Base-by-base conservation (phyloP, 1,140 invertebrate species). In the Andricus grossulariae region DNA sequence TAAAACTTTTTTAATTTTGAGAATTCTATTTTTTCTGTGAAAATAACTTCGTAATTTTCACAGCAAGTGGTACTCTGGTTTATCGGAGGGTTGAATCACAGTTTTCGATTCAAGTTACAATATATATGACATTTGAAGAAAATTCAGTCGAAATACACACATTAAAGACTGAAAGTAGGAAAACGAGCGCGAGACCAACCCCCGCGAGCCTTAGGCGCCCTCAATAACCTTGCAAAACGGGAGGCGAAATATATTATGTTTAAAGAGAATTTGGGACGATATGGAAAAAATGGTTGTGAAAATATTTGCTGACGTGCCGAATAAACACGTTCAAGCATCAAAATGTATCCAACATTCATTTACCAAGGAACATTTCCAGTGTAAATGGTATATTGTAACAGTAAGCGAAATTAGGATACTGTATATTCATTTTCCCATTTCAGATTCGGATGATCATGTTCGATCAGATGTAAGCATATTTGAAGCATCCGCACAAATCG, bases 381-480 rank as follows among this genome's bases (percentile, higher is more conserved):
- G 93, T 19, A 93, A 94, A 80, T 93, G 94, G 71, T 95, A 94
- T 88, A 94, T 98, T 79, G 94, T 97, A 18, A 98, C 98, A n/a
- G 94, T 99, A 2, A 99, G 99, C 91, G 98, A 99, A 91, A 90
- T 97, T 1, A 92, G 98, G 39, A 95, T 94, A 76, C 91, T 99
- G 18, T 95, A 95, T 79, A 94, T 99, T 2, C 94, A 94, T 60
- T 99, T 99, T 92, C 97, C 97, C 0, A 95, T 97, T 75, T 97
- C 97, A 18, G 98, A 99, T 89, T 91, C 97, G 3, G 94, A 94
- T 32, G 88, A 95, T 73, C 93, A 96, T 88, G 99, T 98, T 85
- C 95, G 96, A 89, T 94, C 96, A 72, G 93, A 93, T 87, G 97
- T 98, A 93, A 94, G 94, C 93, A 71, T 74, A 71, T 49, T 92